Evolutionary conservation across 2,888 invertebrate species (phyloP), one percentile per base, ranked within the genome.

Genomic region (Drosophila putrida): DNA sequence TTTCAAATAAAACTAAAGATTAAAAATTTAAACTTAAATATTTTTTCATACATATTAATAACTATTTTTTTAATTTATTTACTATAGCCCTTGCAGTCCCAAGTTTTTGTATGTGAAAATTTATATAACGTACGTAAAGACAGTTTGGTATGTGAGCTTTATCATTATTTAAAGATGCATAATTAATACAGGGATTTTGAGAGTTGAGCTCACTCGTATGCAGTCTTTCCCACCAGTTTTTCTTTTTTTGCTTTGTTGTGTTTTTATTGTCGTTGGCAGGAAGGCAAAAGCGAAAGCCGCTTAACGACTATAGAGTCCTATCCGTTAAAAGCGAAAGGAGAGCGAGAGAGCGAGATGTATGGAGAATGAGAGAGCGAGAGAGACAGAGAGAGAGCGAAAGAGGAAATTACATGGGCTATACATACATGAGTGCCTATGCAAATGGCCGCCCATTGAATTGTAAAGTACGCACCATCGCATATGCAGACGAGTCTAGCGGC

Each of bases 391-490:
- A 2, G 6, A 54, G 11, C 8, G 6, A 4, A 44, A 35, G 33
- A 67, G 63, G 59, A 63, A 60, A 73, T 72, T 63, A 78, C 78
- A 73, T 72, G 63, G 73, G 47, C 64, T 79, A 46, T 78, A 70
- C 63, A 41, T 70, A 67, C 58, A 66, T 66, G 85, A 72, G 55
- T 55, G 69, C 71, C 71, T 71, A 81, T 87, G 85, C 82, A 84
- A 82, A 81, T 87, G 82, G 66, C 39, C 67, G 58, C 33, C 71
- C 82, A 84, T 82, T 82, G 85, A 88, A 82, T 84, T 84, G 85
- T 82, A 75, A 82, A 88, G 82, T 75, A 85, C 75, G 78, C 69
- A 71, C 53, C 73, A 77, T 66, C 73, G 69, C 81, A 82, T 75
- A 69, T 74, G 71, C 71, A 78, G 71, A 64, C 66, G 57, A 51